A percentile compares a stretch with the other conserved stretches of the same genome.
Evolutionary conservation across 2,888 invertebrate species (phyloP).

Genomic region (Brachylomia viminalis): DNA sequence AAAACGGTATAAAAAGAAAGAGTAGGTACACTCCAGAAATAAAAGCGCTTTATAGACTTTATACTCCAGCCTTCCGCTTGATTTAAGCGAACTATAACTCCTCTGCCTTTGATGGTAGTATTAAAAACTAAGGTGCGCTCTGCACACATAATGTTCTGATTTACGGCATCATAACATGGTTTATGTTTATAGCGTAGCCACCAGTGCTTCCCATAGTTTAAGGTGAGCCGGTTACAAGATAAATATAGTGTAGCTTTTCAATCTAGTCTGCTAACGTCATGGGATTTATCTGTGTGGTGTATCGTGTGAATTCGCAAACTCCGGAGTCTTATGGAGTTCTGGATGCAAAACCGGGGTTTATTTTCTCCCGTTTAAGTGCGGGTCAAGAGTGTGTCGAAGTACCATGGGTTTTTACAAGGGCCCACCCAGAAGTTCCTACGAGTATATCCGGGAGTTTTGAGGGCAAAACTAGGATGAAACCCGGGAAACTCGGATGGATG

Average conservation of each 20-base stretch:
- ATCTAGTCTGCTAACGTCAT: conserved; percentile 2
- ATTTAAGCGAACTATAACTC: conserved; percentile 56
- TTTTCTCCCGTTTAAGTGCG: conserved; percentile 17
- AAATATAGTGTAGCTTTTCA: conserved; percentile 45
- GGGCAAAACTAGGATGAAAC: conserved; percentile 5
- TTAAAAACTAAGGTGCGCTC: conserved; percentile 56
- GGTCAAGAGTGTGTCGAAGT: conserved; percentile 8
- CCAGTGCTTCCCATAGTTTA: conserved; percentile 43
- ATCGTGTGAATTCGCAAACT: not conserved
- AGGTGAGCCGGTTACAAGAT: conserved; percentile 34
- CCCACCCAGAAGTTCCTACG: conserved; percentile 28
- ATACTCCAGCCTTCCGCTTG: conserved; percentile 47
- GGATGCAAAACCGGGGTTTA: not conserved
- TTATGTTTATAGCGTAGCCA: conserved; percentile 53
- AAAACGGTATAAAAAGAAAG: not conserved
- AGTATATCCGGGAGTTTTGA: conserved; percentile 19
- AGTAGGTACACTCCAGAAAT: conserved; percentile 30
- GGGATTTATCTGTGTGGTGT: not conserved
- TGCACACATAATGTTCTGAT: conserved; percentile 55
- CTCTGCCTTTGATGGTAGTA: conserved; percentile 57
- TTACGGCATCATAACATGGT: conserved; percentile 57
- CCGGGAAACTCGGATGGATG: conserved; percentile 14
- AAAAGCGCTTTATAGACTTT: conserved; percentile 33
- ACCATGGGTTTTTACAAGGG: conserved; percentile 22
- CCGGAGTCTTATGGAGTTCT: not conserved